A percentile compares a stretch with the other conserved stretches of the same genome.
Conservation (phyloP, 1,140 invertebrate species). For the Notospermus geniculatus region DNA sequence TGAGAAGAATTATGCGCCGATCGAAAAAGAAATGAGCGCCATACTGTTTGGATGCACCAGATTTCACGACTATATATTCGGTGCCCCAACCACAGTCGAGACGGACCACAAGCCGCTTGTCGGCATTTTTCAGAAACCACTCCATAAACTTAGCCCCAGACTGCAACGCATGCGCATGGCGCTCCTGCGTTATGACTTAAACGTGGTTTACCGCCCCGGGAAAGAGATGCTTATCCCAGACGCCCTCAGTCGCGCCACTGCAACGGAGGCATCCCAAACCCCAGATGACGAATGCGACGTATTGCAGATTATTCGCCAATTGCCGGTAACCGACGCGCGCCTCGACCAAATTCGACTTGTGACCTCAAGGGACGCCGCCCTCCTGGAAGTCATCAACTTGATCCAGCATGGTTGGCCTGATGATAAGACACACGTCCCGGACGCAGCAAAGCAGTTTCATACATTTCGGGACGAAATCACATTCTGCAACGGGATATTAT, state of each 20-base stretch:
- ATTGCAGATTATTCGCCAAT: too few species aligned
- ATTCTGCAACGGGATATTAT: neutral
- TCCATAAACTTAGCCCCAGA: conserved; percentile 21
- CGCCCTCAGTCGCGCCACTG: neutral
- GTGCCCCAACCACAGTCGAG: conserved; percentile 19
- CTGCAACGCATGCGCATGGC: conserved; percentile 37
- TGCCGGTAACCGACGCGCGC: neutral
- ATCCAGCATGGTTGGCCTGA: conserved; percentile 18
- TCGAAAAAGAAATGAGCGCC: conserved; percentile 55
- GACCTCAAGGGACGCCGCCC: neutral
- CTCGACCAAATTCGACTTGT: neutral
- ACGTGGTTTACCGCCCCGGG: conserved; percentile 8
- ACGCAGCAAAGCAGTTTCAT: conserved; percentile 8
- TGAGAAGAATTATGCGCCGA: conserved; percentile 55
- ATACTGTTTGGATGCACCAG: conserved; percentile 53
- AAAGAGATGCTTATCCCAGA: conserved; percentile 27
- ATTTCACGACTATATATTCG: conserved; percentile 30
- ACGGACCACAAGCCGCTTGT: conserved; percentile 33
- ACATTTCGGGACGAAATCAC: conserved; percentile 15
- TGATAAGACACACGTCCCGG: neutral
- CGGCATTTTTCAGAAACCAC: conserved; percentile 23
- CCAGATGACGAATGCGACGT: neutral
- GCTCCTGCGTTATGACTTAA: conserved; percentile 48
- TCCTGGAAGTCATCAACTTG: conserved; percentile 2
- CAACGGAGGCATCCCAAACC: neutral